Evolutionary conservation across 2,888 invertebrate genomes (phyloP).

Genomic region (Julus scandinavius): DNA sequence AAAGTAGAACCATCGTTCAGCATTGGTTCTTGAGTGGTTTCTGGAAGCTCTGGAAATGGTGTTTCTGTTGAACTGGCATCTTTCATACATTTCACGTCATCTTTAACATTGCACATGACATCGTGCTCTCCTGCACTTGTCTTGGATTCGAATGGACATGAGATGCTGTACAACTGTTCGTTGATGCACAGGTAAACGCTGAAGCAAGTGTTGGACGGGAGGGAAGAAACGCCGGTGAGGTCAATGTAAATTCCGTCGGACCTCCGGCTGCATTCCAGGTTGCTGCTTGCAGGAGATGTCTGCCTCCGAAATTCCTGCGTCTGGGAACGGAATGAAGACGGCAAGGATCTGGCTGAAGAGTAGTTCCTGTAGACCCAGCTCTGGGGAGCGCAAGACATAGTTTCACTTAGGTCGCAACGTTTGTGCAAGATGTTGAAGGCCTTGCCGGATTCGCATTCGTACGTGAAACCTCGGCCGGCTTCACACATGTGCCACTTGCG

Average conservation of each 20-base stretch:
- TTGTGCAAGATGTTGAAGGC: conserved; percentile 58
- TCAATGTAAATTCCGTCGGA: conserved; percentile 58
- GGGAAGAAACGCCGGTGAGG: conserved; percentile 51
- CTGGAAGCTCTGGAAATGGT: neutral
- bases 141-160: conserved; percentile 42
- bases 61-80: neutral
- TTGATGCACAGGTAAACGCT: conserved; percentile 56
- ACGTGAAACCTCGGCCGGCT: conserved; percentile 56
- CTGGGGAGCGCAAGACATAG: conserved; percentile 57
- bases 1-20: neutral
- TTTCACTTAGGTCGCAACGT: conserved; percentile 57
- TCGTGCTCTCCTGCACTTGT: neutral
- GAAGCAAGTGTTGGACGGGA: conserved; percentile 54
- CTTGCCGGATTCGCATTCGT: conserved; percentile 58
- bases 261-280: conserved; percentile 55
- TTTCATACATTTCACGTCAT: conserved; percentile 42
- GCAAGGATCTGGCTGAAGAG: conserved; percentile 40
- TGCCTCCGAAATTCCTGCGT: conserved; percentile 24
- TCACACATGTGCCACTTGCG: conserved; percentile 59
- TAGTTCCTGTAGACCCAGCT: conserved; percentile 54
- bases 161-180: conserved; percentile 32
- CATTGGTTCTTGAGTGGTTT: neutral
- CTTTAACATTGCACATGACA: conserved; percentile 47
- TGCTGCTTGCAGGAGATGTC: neutral
- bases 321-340: neutral